Base-by-base conservation (phyloP, 2,113 vertebrate species). In the Mystacornis crossleyi region DNA sequence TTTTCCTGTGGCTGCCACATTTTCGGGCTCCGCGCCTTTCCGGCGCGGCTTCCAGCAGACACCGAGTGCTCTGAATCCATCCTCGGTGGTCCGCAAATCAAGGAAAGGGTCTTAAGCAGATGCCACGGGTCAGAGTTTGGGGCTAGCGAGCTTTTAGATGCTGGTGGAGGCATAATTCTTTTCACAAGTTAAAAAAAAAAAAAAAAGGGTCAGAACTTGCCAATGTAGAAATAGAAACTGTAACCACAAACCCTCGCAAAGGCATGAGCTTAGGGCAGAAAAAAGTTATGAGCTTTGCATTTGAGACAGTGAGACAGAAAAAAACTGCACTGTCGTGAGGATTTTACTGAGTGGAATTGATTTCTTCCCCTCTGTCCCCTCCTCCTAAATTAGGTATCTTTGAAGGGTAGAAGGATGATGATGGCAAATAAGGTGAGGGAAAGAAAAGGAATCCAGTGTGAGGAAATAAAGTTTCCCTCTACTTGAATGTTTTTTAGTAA, bases 141-240 rank as follows among this genome's bases (percentile, higher is more conserved):
- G 28, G 58, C 14, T 81, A 9, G 20, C 12, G 25, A 34, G 43
- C 3, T 95, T 74, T 62, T 33, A 71, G 42, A 4, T 2, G 4
- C 12, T 33, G 26, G 17, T 20, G 33, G n/a, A 36, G 47, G 18
- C 3, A 19, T 34, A 7, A 20, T 61, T 85, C n/a, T 83, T 83
- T n/a, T 36, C 4, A 0, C 10, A 12, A 24, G 14, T 61, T 33
- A 1, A n/a, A 50, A n/a, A 45, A 28, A 14, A 25, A 28, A 10
- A 28, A 17, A 12, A 57, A 8, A 16, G 50, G 23, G 78, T 50
- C 79, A 81, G 38, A 88, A 66, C 40, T 67, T 87, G 47, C 58
- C 67, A 38, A 8, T 12, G 38, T 48, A 92, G 90, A 93, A 95
- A 94, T 77, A 95, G 82, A 86, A 86, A 58, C 79, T 45, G 81